Percentiles rank a stretch among this genome's conserved stretches.
These are phyloP conservation scores for Priocnemis perturbator DNA, from an alignment of 2,888 invertebrate genomes.

Conservation along the genomic window DNA sequence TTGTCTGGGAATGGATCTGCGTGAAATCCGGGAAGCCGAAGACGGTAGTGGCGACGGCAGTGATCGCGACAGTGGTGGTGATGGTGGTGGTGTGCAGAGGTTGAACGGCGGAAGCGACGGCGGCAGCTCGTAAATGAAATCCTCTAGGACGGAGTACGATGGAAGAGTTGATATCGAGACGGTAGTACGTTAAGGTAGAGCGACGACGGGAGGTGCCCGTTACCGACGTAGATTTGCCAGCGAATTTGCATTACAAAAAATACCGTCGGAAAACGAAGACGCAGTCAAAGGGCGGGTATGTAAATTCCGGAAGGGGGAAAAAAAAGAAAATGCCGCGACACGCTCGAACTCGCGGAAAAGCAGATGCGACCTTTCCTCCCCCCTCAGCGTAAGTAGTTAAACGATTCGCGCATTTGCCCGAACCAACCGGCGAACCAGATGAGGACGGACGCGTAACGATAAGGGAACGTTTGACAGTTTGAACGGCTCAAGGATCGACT, in stretches of 20 bases:
- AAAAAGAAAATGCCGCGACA: background rate
- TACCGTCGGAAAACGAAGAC: constrained; percentile 14
- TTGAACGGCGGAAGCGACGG: background rate
- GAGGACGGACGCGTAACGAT: background rate
- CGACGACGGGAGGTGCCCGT: background rate
- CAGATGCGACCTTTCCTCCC: background rate
- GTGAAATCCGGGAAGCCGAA: constrained; percentile 31
- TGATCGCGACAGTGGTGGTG: constrained; percentile 18
- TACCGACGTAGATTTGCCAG: constrained; percentile 22
- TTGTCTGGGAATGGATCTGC: constrained; percentile 50
- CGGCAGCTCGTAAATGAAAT: constrained; percentile 54
- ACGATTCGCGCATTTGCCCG: background rate
- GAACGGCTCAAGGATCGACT: no score
- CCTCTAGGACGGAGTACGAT: constrained; percentile 40
- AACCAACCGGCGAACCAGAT: background rate
- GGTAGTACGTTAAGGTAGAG: constrained; percentile 33
- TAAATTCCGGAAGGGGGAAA: constrained; percentile 15
- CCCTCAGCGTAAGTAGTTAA: background rate
- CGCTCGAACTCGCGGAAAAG: background rate
- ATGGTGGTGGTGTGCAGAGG: constrained; percentile 9
- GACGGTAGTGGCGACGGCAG: background rate
- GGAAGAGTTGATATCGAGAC: constrained; percentile 41
- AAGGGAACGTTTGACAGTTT: no score
- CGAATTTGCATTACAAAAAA: constrained; percentile 48
- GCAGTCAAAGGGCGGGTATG: constrained; percentile 30